Evolutionary conservation across 2,888 invertebrate genomes (phyloP), one percentile per base, ranked within the genome.

Genomic region (Scrobipalpa atriplicella): DNA sequence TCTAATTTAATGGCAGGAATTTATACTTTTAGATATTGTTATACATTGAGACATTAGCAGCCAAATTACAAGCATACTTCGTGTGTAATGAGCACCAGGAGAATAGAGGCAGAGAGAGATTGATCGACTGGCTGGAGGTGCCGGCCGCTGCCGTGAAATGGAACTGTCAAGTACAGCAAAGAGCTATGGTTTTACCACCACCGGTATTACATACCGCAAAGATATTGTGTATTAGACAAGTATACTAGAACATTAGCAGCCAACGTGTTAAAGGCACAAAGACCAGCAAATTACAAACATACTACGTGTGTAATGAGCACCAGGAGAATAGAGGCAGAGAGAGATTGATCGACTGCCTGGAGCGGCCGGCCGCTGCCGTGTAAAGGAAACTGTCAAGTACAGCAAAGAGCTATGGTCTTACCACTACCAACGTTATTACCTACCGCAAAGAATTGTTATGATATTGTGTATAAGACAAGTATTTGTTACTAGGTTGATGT

Each of bases 321-420:
- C 58, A 58, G 38, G 58, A 36, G 38, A 61, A 39, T 41, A 61
- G 61, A 41, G 41, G 41, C 16, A 10, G 41, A 61, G 41, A 61
- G 41, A 61, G 61, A 61, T 61, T 61, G 61, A 61, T 61, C 41
- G 61, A 41, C 16, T 41, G 41, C 19, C 39, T 61, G 61, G 11
- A 39, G 39, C 61, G 2, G 61, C 19, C 41, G 41, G 61, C 61
- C 41, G 41, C 41, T 61, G 19, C 18, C 61, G 61, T 61, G 41
- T 62, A 43, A 62, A 41, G 38, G 58, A n/a, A 29, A 52, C 60
- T 67, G 64, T 61, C 61, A 61, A 38, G 38, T 38, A 36, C 60
- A 36, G 18, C 61, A 11, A 19, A 41, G 41, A 61, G 61, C 61
- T 61, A 61, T 61, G 61, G 18, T 41, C 13, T 41, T 61, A 41